These are phyloP conservation scores for Synanceia verrucosa DNA, from an alignment of 2,797 vertebrate genomes.

Conservation along the genomic window DNA sequence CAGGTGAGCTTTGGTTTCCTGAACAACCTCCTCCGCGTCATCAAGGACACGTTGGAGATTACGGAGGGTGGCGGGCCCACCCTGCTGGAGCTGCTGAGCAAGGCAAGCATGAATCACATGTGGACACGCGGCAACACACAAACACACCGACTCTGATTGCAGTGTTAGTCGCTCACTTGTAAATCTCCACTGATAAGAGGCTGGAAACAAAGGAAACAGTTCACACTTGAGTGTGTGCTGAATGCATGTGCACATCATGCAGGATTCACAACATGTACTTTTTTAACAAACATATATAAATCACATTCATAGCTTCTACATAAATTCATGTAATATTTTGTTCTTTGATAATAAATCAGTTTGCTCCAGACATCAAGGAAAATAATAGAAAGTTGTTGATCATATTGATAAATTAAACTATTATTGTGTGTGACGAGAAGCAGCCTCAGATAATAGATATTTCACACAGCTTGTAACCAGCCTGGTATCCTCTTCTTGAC, in stretches of 20 bases:
- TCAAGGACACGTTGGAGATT: conserved; percentile 78
- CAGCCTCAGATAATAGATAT: background rate
- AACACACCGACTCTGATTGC: background rate
- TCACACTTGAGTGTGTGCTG: background rate
- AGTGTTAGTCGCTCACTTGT: background rate
- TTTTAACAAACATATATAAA: background rate
- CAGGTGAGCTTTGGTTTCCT: conserved; percentile 91
- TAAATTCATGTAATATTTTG: background rate
- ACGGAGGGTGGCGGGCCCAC: conserved; percentile 61
- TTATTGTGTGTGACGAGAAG: conserved; percentile 8
- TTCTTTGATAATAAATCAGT: background rate
- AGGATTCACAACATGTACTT: background rate
- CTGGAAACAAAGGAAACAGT: background rate
- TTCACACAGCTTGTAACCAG: too few relatives aligned
- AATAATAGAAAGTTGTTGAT: background rate
- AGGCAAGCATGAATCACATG: conserved; percentile 68
- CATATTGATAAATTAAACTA: background rate
- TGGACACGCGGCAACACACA: background rate
- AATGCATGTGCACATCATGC: background rate
- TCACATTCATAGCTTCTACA: background rate
- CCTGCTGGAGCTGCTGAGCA: conserved; percentile 83
- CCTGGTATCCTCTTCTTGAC: background rate
- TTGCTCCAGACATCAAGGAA: background rate
- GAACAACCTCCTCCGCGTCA: conserved; percentile 80
- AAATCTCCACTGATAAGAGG: conserved; percentile 5